Base-by-base conservation (phyloP, 2,888 invertebrate genomes). In the Hypena proboscidalis region DNA sequence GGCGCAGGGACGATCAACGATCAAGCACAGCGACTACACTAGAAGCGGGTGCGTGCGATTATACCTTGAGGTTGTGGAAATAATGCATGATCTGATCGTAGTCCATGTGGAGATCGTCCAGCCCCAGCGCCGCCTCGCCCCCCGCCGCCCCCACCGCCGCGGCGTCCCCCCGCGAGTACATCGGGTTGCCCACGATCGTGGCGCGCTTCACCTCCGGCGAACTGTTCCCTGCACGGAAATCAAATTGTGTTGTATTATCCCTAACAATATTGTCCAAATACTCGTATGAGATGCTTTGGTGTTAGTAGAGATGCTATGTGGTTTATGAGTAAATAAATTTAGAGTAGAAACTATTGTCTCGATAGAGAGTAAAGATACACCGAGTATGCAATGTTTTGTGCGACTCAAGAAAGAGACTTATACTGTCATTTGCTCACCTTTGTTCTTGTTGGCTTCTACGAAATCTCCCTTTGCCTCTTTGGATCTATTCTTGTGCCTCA, bases 61-160 rank as follows among this genome's bases (percentile, higher is more conserved):
- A 89, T 93, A 97, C 97, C 94, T 98, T 98, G 80, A 99, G 93
- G 93, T 97, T 98, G 92, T 98, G 97, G 93, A 99, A 98, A 91
- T 98, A 98, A 84, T 98, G 96, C 97, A 98, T 97, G 86, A 99
- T 96, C 92, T 98, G 97, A 84, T 98, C 97, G 90, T 98, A 98
- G 90, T 98, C 97, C 97, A 98, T 97, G 78, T 96, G 96, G 58
- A 97, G 93, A 83, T 97, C 96, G 84, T 97, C 96, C 65, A 97
- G 90, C 33, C 93, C 95, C 48, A 95, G 93, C 60, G 94, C 85
- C 67, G 95, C 93, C 50, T 88, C 91, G 58, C 46, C 78, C 13
- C 17, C 77, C 37, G 83, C 85, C 57, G 79, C 67, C 52, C 82
- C 79, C 86, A 27, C 78, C 36, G 85, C 86, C 54, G 72, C 63